phyloP scores from a whole-genome alignment of 2,888 invertebrate species.

The Drosophila parthenogenetica region DNA sequence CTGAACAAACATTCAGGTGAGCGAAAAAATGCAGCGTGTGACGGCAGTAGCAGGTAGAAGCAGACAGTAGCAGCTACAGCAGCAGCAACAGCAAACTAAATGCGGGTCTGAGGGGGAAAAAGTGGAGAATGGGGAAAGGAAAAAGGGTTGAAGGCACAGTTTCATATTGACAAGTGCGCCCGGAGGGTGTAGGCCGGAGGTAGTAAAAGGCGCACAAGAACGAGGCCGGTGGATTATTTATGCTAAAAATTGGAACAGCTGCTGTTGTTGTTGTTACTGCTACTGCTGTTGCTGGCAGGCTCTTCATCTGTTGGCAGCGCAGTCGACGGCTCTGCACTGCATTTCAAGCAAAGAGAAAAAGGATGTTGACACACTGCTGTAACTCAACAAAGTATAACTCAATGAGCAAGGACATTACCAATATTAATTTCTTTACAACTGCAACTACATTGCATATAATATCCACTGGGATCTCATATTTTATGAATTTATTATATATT shows the following conservation, averaged over 20 bases:
- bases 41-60: constrained; percentile 53
- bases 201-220: constrained; percentile 32
- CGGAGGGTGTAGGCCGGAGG: constrained; percentile 17
- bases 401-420: constrained; percentile 19
- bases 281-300: constrained; percentile 23
- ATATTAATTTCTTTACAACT: not conserved
- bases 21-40: constrained; percentile 75
- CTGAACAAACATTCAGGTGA: constrained; percentile 81
- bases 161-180: constrained; percentile 75
- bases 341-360: constrained; percentile 1
- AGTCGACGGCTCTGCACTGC: constrained; percentile 24
- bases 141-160: constrained; percentile 30
- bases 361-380: constrained; percentile 24
- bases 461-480: not conserved
- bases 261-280: constrained; percentile 41
- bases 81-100: constrained; percentile 36
- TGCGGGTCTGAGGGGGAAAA: constrained; percentile 40
- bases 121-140: not conserved
- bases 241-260: constrained; percentile 78
- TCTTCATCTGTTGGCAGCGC: constrained; percentile 35
- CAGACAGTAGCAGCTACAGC: constrained; percentile 26
- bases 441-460: constrained; percentile 1
- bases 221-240: constrained; percentile 71
- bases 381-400: constrained; percentile 20
- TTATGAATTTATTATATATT: constrained; percentile 18